phyloP scores from a whole-genome alignment of 92 coral and sea anemone genomes.

The Meandrina meandrites region DNA sequence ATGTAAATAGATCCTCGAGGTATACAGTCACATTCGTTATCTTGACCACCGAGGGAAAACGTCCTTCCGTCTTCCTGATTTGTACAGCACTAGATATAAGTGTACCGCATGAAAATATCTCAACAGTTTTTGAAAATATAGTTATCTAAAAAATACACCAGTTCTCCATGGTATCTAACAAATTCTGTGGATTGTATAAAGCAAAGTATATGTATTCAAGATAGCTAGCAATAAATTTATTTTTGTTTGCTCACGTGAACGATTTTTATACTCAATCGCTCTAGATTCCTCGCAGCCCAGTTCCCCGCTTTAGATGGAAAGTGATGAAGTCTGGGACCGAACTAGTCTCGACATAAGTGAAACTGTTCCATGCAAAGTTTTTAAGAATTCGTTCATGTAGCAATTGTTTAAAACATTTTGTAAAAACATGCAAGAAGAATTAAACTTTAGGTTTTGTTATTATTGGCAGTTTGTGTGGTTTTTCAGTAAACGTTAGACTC shows the following conservation, averaged over 20 bases:
- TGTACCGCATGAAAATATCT: background rate
- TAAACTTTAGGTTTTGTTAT: slow-evolving; percentile 16
- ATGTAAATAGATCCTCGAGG: background rate
- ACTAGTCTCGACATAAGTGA: background rate
- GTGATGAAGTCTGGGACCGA: background rate
- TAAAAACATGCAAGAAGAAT: slow-evolving; percentile 13
- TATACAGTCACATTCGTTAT: background rate
- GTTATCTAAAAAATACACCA: background rate
- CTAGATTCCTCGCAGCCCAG: background rate
- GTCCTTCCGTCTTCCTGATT: too few species aligned
- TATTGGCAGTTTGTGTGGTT: background rate
- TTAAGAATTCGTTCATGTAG: background rate
- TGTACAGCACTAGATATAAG: background rate
- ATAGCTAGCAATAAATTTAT: background rate
- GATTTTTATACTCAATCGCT: background rate
- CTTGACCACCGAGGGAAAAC: background rate
- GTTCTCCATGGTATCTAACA: background rate
- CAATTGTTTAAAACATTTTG: background rate
- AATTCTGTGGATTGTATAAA: background rate
- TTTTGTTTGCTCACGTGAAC: background rate
- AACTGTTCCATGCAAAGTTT: background rate
- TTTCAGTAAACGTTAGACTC: background rate
- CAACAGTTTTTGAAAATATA: background rate
- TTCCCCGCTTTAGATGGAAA: background rate
- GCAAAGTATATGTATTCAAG: background rate